These are phyloP conservation scores for Sapayoa aenigma DNA, from an alignment of 2,113 vertebrate species.

Conservation along the genomic window DNA sequence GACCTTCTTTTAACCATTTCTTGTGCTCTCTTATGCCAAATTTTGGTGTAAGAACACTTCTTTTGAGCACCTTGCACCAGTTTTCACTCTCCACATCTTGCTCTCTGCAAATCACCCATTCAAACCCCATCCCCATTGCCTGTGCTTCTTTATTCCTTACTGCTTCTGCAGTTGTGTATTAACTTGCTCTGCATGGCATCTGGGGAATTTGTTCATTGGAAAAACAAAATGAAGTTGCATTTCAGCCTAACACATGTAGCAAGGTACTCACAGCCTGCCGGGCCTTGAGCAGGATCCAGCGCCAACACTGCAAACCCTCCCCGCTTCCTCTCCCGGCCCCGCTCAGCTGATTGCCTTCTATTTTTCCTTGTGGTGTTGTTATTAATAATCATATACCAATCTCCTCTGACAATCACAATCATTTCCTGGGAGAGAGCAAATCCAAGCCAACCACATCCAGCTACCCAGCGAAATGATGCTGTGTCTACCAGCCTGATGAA, in stretches of 20 bases:
- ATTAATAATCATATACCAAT: slow-evolving; percentile 58
- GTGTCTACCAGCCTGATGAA: slow-evolving; percentile 39
- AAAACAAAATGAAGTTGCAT: neutral
- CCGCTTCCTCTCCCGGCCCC: neutral
- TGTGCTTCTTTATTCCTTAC: neutral
- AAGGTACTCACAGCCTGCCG: neutral
- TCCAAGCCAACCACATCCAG: slow-evolving; percentile 48
- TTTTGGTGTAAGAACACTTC: neutral
- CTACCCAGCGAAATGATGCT: neutral
- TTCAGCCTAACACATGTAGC: neutral
- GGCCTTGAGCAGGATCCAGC: slow-evolving; percentile 20
- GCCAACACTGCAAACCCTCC: slow-evolving; percentile 2
- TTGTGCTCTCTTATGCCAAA: neutral
- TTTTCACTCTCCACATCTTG: neutral
- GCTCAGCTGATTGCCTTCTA: slow-evolving; percentile 55
- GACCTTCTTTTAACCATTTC: neutral
- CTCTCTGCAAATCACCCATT: neutral
- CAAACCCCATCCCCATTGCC: neutral
- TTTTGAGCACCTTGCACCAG: neutral
- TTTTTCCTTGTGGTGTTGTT: slow-evolving; percentile 58
- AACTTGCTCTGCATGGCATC: neutral
- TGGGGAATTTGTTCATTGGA: slow-evolving; percentile 20
- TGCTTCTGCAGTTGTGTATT: slow-evolving; percentile 23
- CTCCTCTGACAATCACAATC: slow-evolving; percentile 48
- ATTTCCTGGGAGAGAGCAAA: slow-evolving; percentile 53